phyloP scores from a whole-genome alignment of 64 coral and sea anemone genomes.

The Hydrozoanthus tunicans region DNA sequence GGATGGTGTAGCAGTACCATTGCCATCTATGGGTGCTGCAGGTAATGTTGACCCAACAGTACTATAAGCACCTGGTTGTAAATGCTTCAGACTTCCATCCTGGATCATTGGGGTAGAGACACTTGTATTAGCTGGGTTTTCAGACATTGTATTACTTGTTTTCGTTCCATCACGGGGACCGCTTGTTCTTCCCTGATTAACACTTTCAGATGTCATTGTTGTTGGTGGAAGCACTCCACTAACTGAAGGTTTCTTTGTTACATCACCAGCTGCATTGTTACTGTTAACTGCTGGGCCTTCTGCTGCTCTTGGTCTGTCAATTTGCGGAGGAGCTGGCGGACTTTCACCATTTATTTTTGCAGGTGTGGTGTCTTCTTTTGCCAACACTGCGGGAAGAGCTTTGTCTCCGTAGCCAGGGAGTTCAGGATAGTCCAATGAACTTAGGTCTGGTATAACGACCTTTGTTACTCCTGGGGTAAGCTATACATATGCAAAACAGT shows the following conservation, averaged over 20 bases:
- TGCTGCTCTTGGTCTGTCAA: neutral
- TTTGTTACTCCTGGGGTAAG: slow-evolving; percentile 16
- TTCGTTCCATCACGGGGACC: neutral
- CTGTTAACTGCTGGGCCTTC: neutral
- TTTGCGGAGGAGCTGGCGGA: neutral
- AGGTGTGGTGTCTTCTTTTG: neutral
- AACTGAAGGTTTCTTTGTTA: neutral
- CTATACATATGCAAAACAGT: neutral
- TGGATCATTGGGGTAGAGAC: neutral
- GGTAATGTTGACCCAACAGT: neutral
- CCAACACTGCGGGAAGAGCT: neutral
- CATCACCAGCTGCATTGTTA: neutral
- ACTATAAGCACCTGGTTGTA: neutral
- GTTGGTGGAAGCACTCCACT: neutral
- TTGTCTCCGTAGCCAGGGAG: slow-evolving; percentile 32
- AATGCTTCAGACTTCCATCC: neutral
- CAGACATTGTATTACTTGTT: neutral
- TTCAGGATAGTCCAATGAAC: slow-evolving; percentile 49
- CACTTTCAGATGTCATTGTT: neutral
- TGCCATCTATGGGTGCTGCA: neutral
- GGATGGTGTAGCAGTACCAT: neutral
- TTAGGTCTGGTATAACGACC: slow-evolving; percentile 19
- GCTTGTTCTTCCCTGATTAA: neutral
- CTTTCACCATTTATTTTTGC: neutral
- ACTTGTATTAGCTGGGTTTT: neutral